Conservation (phyloP, 2,888 invertebrate genomes). For the Glomeris marginata region DNA sequence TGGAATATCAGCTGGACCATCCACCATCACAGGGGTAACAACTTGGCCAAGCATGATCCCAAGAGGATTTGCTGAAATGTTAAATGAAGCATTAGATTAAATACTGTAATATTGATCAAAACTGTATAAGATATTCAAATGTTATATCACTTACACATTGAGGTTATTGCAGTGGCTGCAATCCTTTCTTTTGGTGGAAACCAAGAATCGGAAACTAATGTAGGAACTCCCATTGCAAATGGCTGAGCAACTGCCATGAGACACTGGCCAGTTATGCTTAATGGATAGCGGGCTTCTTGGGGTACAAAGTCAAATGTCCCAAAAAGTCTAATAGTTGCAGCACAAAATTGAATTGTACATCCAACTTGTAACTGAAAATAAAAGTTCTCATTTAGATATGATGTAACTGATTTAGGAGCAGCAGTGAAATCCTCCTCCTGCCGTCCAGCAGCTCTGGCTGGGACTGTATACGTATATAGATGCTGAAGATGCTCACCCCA, state of each 20-base stretch:
- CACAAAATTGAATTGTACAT: slow-evolving; percentile 2
- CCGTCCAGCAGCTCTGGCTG: too few species aligned
- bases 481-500: neutral
- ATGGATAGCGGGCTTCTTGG: slow-evolving; percentile 19
- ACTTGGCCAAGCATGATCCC: slow-evolving; percentile 34
- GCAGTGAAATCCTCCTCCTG: too few species aligned
- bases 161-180: slow-evolving; percentile 3
- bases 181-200: slow-evolving; percentile 22
- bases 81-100: too few species aligned
- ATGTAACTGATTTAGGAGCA: too few species aligned
- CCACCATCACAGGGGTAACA: slow-evolving; percentile 30
- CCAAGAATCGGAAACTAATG: slow-evolving; percentile 33
- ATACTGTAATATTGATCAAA: too few species aligned
- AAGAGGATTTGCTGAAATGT: slow-evolving; percentile 33
- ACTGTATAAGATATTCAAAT: too few species aligned
- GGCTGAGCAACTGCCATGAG: slow-evolving; percentile 36
- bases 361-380: neutral
- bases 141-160: slow-evolving; percentile 11
- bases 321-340: neutral
- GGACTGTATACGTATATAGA: neutral
- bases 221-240: slow-evolving; percentile 36
- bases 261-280: slow-evolving; percentile 30
- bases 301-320: slow-evolving; percentile 1
- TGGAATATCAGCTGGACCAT: slow-evolving; percentile 24
- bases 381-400: too few species aligned